Conservation (phyloP, 2,888 invertebrate genomes). For the Matsumyia berberina region DNA sequence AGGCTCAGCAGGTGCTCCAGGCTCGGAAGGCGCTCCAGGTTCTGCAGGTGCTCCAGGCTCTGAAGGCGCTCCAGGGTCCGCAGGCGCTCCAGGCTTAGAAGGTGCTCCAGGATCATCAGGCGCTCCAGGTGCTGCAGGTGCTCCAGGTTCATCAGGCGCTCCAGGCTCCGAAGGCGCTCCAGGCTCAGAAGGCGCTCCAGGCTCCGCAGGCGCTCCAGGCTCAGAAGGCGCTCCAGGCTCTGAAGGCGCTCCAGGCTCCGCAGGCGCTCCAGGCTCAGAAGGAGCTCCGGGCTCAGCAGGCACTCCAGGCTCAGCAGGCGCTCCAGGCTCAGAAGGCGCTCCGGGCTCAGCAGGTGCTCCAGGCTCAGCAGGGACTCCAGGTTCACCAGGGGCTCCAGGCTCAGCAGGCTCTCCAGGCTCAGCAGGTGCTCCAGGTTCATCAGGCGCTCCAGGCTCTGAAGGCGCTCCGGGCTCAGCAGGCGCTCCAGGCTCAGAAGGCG, state of each 20-base stretch:
- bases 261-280: not conserved
- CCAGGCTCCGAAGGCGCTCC: constrained; percentile 2
- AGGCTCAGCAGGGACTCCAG: constrained; percentile 4
- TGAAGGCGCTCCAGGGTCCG: constrained; percentile 1
- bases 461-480: constrained; percentile 9
- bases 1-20: constrained; percentile 15
- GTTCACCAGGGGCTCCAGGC: not conserved
- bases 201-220: not conserved
- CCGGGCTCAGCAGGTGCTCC: constrained; percentile 1
- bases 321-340: constrained; percentile 8
- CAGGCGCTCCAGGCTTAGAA: not conserved
- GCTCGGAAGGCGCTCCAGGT: not conserved
- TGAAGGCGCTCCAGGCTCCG: not conserved
- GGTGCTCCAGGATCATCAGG: constrained; percentile 1
- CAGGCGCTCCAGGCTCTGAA: not conserved
- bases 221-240: not conserved
- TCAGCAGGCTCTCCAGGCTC: constrained; percentile 2
- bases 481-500: constrained; percentile 7
- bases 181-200: not conserved
- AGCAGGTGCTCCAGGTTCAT: not conserved
- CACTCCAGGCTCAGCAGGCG: not conserved
- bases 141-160: constrained; percentile 12
- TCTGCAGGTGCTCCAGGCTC: not conserved
- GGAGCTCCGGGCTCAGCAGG: constrained; percentile 3
- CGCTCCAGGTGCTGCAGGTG: not conserved